These are phyloP conservation scores for Drosophila yakuba DNA, from an alignment of 1,140 invertebrate genomes.

Conservation along the genomic window DNA sequence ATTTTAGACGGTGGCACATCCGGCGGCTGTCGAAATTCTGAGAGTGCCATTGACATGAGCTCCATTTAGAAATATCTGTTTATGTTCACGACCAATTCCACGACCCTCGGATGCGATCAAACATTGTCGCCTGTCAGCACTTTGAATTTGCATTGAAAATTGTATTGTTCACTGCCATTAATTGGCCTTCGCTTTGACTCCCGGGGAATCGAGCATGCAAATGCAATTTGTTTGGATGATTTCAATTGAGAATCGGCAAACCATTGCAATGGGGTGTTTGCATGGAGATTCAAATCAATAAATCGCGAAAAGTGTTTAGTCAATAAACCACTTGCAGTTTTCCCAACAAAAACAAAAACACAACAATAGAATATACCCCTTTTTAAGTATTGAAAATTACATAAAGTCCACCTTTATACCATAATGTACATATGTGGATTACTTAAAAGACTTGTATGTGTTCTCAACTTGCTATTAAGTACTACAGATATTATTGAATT, in stretches of 20 bases:
- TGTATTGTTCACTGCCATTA: slow-evolving; percentile 46
- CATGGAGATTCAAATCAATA: slow-evolving; percentile 62
- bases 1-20: slow-evolving; percentile 30
- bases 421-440: no score
- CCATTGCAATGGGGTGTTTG: slow-evolving; percentile 23
- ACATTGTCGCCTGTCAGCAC: slow-evolving; percentile 70
- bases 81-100: slow-evolving; percentile 27
- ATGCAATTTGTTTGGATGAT: slow-evolving; percentile 54
- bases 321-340: slow-evolving; percentile 51
- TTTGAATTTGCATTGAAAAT: slow-evolving; percentile 47
- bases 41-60: slow-evolving; percentile 58
- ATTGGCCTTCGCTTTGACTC: slow-evolving; percentile 63
- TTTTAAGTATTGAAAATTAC: no score
- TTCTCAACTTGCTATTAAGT: background rate
- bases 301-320: slow-evolving; percentile 62
- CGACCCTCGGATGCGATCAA: slow-evolving; percentile 7
- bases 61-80: slow-evolving; percentile 50
- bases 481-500: slow-evolving; percentile 8
- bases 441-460: no score
- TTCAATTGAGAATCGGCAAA: slow-evolving; percentile 51
- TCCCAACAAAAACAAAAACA: slow-evolving; percentile 1
- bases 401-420: background rate
- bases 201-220: slow-evolving; percentile 20
- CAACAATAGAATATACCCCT: background rate
- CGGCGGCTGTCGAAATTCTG: slow-evolving; percentile 38